Conservation (phyloP, 2,113 vertebrate genomes). For the Menura novaehollandiae region DNA sequence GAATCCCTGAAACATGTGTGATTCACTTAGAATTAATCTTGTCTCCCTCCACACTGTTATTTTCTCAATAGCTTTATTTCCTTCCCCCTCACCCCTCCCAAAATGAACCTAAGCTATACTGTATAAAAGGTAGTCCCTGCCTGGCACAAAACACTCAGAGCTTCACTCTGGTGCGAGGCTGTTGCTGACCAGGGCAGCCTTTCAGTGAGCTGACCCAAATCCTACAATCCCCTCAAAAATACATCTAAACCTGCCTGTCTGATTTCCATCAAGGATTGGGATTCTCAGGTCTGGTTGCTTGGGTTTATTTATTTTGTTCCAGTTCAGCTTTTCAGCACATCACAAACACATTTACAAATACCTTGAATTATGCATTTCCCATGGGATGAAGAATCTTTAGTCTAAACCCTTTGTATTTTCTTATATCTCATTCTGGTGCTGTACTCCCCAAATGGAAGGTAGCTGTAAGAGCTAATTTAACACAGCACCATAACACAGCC, state of each 20-base stretch:
- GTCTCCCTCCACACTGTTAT: not conserved
- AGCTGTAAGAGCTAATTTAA: slow-evolving; percentile 34
- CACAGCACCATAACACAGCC: not conserved
- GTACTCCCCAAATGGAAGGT: not conserved
- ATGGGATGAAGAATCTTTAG: slow-evolving; percentile 4
- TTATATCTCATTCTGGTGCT: not conserved
- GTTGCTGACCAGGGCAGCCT: not conserved
- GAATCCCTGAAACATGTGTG: not conserved
- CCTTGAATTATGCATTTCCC: slow-evolving; percentile 51
- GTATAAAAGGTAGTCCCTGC: not conserved
- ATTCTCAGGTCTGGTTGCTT: not conserved
- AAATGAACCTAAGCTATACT: not conserved
- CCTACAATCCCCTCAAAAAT: not conserved
- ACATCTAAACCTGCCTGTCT: not conserved
- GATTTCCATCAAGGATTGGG: slow-evolving; percentile 15
- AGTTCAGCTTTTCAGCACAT: slow-evolving; percentile 43
- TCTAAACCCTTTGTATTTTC: slow-evolving; percentile 25
- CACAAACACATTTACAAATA: slow-evolving; percentile 50
- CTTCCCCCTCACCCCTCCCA: not conserved
- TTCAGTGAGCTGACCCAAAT: not conserved
- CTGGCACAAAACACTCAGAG: not conserved
- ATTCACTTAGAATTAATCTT: slow-evolving; percentile 5
- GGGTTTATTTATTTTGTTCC: slow-evolving; percentile 41
- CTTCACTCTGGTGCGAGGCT: not conserved
- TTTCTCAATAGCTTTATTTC: not conserved